Conservation (phyloP, 2,888 invertebrate genomes). For the Pelosia muscerda region DNA sequence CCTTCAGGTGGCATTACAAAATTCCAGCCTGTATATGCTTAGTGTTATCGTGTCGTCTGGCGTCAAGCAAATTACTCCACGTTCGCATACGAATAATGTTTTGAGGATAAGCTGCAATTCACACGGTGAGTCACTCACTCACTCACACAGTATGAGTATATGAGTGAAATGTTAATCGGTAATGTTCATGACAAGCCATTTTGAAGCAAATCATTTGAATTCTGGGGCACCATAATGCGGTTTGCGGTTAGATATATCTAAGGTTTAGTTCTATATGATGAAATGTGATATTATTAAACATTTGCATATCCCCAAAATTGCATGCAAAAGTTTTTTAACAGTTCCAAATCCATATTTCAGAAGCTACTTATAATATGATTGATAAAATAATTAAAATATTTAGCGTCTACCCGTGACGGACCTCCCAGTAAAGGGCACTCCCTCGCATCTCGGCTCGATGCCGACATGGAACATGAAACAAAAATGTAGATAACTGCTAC, state of each 20-base stretch:
- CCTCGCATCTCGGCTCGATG: constrained; percentile 15
- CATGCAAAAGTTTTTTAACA: not conserved
- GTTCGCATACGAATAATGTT: constrained; percentile 44
- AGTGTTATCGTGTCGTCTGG: not conserved
- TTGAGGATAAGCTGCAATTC: constrained; percentile 68
- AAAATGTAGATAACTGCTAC: constrained; percentile 3
- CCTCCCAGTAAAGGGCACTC: constrained; percentile 46
- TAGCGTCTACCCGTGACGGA: constrained; percentile 60
- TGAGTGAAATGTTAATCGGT: constrained; percentile 55
- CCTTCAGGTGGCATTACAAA: too few species aligned
- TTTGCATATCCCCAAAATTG: not conserved
- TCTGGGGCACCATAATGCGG: constrained; percentile 42
- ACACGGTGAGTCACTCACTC: constrained; percentile 64
- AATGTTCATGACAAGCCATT: constrained; percentile 49
- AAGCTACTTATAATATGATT: too few species aligned
- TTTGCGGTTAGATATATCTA: constrained; percentile 30
- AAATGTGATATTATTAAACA: not conserved
- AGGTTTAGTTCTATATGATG: constrained; percentile 31
- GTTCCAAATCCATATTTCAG: not conserved
- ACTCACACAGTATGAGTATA: constrained; percentile 29
- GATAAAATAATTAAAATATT: constrained; percentile 64
- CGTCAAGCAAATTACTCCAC: constrained; percentile 61
- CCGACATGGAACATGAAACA: constrained; percentile 8
- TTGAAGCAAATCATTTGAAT: constrained; percentile 35
- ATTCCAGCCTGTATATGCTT: too few species aligned